Evolutionary conservation across 2,113 vertebrate genomes (phyloP).

Genomic region (Eretmochelys imbricata): DNA sequence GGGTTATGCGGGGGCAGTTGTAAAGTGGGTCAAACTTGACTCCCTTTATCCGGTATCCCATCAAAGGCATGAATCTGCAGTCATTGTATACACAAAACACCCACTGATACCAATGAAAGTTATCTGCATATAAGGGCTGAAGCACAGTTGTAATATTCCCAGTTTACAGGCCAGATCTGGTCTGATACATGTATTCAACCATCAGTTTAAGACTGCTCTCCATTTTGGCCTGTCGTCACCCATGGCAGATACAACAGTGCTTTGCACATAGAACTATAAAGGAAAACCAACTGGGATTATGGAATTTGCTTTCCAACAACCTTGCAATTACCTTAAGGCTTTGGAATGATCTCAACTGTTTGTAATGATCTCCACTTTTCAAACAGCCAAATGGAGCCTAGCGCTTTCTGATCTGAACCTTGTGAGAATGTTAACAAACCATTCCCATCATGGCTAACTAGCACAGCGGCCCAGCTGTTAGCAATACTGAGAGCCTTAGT

Average conservation of each 20-base stretch:
- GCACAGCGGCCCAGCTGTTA: too few species aligned
- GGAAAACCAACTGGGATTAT: not conserved
- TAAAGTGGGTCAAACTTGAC: not conserved
- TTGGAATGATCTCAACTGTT: not conserved
- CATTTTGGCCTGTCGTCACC: not conserved
- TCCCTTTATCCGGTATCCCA: not conserved
- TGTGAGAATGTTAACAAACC: not conserved
- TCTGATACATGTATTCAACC: not conserved
- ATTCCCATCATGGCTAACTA: not conserved
- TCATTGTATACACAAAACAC: not conserved
- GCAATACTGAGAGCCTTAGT: too few species aligned
- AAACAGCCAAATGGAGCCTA: not conserved
- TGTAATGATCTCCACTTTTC: not conserved
- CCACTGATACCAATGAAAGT: not conserved
- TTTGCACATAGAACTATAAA: not conserved
- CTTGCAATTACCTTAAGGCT: not conserved
- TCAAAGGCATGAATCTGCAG: not conserved
- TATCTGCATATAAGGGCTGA: not conserved
- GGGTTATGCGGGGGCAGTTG: not conserved
- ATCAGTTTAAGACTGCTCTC: not conserved
- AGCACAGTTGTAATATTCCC: not conserved
- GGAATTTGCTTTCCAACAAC: not conserved
- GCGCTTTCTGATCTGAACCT: not conserved
- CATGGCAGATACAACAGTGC: not conserved
- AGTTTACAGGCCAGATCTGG: not conserved